These are phyloP conservation scores for Lathamus discolor DNA, from an alignment of 2,113 vertebrate genomes.

Conservation along the genomic window DNA sequence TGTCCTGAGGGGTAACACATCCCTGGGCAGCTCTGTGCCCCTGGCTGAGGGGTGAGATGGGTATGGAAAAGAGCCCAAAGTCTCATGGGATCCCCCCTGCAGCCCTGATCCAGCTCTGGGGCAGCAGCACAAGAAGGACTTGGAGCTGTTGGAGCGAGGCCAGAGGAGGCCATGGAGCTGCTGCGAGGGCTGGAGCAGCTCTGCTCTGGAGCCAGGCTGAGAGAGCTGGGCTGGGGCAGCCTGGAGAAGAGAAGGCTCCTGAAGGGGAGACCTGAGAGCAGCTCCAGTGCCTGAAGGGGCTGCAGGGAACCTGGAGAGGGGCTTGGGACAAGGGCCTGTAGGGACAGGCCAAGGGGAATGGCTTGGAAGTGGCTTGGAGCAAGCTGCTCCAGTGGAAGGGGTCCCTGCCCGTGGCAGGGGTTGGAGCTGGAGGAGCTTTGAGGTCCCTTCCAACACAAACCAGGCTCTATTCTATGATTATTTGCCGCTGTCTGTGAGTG, in stretches of 20 bases:
- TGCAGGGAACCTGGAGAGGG: too few relatives aligned
- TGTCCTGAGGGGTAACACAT: rapidly evolving
- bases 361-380: too few relatives aligned
- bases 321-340: too few relatives aligned
- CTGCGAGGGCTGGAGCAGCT: neutral
- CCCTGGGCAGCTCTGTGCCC: neutral
- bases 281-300: too few relatives aligned
- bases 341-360: too few relatives aligned
- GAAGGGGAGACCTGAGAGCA: too few relatives aligned
- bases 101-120: neutral
- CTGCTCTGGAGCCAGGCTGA: too few relatives aligned
- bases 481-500: rapidly evolving
- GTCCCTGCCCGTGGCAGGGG: rapidly evolving
- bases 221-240: too few relatives aligned
- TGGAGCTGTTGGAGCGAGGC: rapidly evolving
- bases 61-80: neutral
- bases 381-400: neutral
- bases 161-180: neutral
- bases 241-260: too few relatives aligned
- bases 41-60: neutral
- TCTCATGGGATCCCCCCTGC: neutral
- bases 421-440: rapidly evolving
- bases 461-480: neutral
- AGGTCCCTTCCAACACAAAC: neutral
- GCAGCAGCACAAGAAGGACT: neutral